Evolutionary conservation across 2,888 invertebrate species (phyloP).

Genomic region (Elmis aenea): DNA sequence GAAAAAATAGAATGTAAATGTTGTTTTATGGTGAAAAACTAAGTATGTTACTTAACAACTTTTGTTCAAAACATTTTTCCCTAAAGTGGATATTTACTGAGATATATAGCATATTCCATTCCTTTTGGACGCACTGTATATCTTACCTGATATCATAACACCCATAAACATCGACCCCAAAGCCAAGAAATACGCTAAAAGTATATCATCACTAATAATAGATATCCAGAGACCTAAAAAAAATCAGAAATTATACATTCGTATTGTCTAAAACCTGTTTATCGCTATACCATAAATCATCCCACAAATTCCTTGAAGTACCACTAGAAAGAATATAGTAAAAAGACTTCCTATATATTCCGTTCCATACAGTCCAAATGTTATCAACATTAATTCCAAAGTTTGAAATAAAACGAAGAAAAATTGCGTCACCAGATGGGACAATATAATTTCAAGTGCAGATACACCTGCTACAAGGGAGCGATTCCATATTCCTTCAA

Average conservation of each 20-base stretch:
- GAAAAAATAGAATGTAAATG: no score
- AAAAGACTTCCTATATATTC: conserved; percentile 58
- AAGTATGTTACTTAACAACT: no score
- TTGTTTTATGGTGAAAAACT: no score
- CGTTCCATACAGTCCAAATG: conserved; percentile 58
- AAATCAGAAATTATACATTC: conserved; percentile 4
- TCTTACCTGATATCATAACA: conserved; percentile 78
- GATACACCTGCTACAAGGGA: conserved; percentile 81
- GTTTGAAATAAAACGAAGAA: conserved; percentile 67
- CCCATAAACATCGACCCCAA: conserved; percentile 89
- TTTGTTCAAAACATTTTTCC: no score
- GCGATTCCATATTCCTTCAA: conserved; percentile 83
- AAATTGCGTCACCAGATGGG: conserved; percentile 76
- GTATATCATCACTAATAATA: conserved; percentile 70
- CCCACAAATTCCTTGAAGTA: conserved; percentile 73
- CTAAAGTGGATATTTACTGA: no score
- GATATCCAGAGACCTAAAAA: conserved; percentile 72
- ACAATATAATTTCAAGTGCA: conserved; percentile 71
- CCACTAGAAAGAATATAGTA: conserved; percentile 58
- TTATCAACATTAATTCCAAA: conserved; percentile 55
- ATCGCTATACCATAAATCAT: conserved; percentile 86
- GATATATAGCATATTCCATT: no score
- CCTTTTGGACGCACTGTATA: no score
- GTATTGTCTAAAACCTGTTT: conserved; percentile 21
- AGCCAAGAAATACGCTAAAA: conserved; percentile 76